These are phyloP conservation scores for Psilopogon haemacephalus DNA, from an alignment of 2,113 vertebrate genomes.

Conservation along the genomic window DNA sequence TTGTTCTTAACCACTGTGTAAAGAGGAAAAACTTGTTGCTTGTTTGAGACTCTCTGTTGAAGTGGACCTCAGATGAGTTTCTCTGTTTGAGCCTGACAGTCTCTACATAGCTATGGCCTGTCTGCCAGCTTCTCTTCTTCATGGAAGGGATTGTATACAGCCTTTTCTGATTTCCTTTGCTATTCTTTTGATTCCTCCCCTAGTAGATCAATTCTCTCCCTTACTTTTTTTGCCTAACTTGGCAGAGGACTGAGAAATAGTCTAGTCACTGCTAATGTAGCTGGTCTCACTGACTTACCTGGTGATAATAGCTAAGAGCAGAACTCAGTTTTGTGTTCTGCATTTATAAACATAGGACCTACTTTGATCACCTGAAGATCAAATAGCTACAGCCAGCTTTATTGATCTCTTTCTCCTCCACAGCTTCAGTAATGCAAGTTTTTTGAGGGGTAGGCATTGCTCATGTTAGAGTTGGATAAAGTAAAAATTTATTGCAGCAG, in stretches of 20 bases:
- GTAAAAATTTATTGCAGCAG: background rate
- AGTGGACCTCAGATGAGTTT: background rate
- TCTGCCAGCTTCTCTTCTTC: background rate
- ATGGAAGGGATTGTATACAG: background rate
- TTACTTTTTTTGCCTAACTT: background rate
- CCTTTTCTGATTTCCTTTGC: background rate
- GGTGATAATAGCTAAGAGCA: background rate
- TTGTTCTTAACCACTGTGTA: background rate
- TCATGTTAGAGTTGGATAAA: background rate
- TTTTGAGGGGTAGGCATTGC: background rate
- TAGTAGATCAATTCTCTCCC: background rate
- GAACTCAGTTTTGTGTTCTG: background rate
- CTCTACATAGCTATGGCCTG: background rate
- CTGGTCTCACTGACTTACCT: background rate
- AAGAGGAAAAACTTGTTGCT: background rate
- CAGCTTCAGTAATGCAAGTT: background rate
- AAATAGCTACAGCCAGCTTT: background rate
- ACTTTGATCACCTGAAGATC: background rate
- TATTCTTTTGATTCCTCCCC: background rate
- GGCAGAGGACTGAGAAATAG: background rate
- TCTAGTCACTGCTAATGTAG: background rate
- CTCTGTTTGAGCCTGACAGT: background rate
- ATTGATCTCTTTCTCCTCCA: background rate
- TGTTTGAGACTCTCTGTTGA: background rate
- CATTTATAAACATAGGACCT: background rate